Evolutionary conservation across 1,140 invertebrate species (phyloP), one percentile per base, ranked within the genome.

Genomic region (Hyphantria cunea): DNA sequence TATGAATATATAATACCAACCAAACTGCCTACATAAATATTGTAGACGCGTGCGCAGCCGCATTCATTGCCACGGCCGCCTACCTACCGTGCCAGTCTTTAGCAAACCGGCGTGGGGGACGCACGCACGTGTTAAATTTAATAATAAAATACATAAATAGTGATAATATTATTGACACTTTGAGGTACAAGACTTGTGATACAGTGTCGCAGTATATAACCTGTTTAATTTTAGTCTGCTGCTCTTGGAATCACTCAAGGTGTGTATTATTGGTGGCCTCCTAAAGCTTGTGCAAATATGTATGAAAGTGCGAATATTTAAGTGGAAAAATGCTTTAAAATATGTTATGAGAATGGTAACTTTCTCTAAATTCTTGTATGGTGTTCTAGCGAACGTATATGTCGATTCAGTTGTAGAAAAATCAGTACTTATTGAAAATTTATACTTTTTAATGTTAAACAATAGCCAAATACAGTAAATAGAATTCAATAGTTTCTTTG

Each of bases 31-130:
- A 56, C 52, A 62, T 73, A 74, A 67, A 68, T 62, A 70, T 59
- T 54, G 49, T 45, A 33, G 14, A 14, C 39, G 11, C 39, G 31
- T 12, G 48, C 63, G 61, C 56, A 7, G 3, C 44, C 59, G 68
- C 66, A 70, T 56, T 71, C 63, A 70, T 42, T 70, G 70, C 63
- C 67, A 72, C 68, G 70, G 67, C 56, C 67, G 70, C 48, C 37
- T 32, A 14, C 48, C 37, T 32, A 14, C 12, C 31, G 50, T 45
- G 45, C 33, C 70, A 66, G 70, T 72, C 64, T 61, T 34, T 45
- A 41, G 42, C 12, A 8, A 17, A 17, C 12, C 49, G 48, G 13
- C 14, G 58, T 44, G 6, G 31, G 13, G 17, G 33, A 15, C 15
- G 34, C 50, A 33, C 45, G 44, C 48, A 25, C 33, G 41, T 44